Conservation (phyloP, 1,140 invertebrate genomes). For the Diabrotica undecimpunctata region DNA sequence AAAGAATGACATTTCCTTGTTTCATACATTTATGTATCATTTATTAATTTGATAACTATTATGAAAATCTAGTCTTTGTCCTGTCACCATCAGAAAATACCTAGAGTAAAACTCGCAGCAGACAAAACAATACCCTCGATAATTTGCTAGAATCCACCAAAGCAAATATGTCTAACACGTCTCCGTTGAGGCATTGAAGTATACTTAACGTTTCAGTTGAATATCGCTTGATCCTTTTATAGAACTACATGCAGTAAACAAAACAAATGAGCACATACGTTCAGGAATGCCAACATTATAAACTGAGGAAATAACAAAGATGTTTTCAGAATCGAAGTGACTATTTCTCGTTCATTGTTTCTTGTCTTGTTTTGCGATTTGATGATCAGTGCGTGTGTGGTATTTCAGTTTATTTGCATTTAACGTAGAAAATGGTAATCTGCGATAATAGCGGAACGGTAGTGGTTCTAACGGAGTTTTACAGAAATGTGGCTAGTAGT, state of each 20-base stretch:
- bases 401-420: not conserved
- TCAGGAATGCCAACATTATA: not conserved
- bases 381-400: not conserved
- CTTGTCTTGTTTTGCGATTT: not conserved
- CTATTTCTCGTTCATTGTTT: not conserved
- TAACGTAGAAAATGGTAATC: not conserved
- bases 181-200: not conserved
- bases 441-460: no score
- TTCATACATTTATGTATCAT: no score
- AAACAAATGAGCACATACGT: constrained; percentile 2
- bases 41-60: no score
- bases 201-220: not conserved
- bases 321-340: not conserved
- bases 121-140: no score
- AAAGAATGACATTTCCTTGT: no score
- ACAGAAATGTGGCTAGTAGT: no score
- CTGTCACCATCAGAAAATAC: no score
- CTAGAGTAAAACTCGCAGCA: no score
- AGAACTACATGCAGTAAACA: not conserved
- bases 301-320: constrained; percentile 1
- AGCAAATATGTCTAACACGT: not conserved
- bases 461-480: no score
- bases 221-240: not conserved
- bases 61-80: no score
- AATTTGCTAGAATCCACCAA: not conserved